Percentiles rank a stretch among this genome's conserved stretches.
These are phyloP conservation scores for Montifringilla adamsi DNA, from an alignment of 2,113 vertebrate species.

Conservation along the genomic window DNA sequence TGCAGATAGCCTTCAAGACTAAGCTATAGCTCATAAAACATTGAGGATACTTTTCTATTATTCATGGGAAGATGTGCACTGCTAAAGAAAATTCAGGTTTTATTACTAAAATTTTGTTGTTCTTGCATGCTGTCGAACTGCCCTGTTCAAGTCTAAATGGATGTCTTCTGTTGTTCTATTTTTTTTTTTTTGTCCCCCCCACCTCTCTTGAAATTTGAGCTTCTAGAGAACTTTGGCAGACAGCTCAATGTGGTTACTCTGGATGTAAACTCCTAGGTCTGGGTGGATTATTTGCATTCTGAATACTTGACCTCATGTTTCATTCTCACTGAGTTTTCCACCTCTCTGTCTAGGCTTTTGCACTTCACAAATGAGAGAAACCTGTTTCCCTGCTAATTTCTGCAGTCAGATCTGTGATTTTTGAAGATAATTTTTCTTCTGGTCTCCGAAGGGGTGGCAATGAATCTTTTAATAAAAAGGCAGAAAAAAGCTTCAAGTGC, in stretches of 20 bases:
- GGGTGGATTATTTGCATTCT: slow-evolving; percentile 38
- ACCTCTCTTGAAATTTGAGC: not conserved
- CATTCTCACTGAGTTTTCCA: not conserved
- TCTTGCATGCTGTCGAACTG: not conserved
- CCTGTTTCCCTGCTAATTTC: not conserved
- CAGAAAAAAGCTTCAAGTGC: not conserved
- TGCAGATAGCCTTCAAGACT: not conserved
- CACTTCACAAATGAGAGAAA: not conserved
- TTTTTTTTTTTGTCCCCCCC: too few relatives aligned
- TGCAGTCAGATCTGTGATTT: not conserved
- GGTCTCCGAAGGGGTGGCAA: not conserved
- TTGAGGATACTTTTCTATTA: not conserved
- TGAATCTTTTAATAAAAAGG: not conserved
- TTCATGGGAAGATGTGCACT: not conserved
- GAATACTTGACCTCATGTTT: slow-evolving; percentile 13
- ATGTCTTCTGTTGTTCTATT: not conserved
- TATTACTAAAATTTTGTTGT: not conserved
- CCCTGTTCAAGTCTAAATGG: not conserved
- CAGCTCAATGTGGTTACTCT: not conserved
- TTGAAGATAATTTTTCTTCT: not conserved
- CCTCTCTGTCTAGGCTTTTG: not conserved
- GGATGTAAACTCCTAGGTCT: not conserved
- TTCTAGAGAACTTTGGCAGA: not conserved
- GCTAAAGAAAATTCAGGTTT: not conserved
- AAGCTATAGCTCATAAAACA: not conserved